phyloP scores from a whole-genome alignment of 2,888 invertebrate species.

The Drosophila suboccidentalis region DNA sequence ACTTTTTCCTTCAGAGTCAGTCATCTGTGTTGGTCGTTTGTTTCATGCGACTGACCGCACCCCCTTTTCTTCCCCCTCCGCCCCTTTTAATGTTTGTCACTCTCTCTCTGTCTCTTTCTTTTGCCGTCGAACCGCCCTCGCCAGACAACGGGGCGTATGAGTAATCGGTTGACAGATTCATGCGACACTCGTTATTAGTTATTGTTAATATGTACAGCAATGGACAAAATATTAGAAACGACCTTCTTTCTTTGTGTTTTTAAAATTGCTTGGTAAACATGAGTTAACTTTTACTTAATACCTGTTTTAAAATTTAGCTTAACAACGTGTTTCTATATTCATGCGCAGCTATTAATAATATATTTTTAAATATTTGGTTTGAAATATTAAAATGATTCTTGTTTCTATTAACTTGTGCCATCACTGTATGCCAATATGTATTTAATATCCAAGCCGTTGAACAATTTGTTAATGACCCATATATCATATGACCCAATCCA shows the following conservation, averaged over 20 bases:
- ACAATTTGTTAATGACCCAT: conserved; percentile 82
- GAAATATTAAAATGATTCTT: no score
- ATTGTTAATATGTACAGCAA: conserved; percentile 37
- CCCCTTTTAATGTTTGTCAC: not conserved
- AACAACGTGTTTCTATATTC: no score
- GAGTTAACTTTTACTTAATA: no score
- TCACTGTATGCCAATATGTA: conserved; percentile 29
- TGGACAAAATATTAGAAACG: no score
- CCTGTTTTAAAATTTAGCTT: no score
- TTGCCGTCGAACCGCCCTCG: conserved; percentile 17
- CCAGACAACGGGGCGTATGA: conserved; percentile 48
- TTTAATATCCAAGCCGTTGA: conserved; percentile 66
- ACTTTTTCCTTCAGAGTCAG: conserved; percentile 15
- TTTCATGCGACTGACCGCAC: conserved; percentile 41
- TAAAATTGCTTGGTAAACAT: no score
- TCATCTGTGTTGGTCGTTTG: conserved; percentile 42
- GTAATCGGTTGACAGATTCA: conserved; percentile 63
- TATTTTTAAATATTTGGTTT: no score
- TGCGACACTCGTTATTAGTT: conserved; percentile 65
- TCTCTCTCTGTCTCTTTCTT: not conserved
- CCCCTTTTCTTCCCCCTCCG: not conserved
- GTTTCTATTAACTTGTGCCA: no score
- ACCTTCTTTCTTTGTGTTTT: no score
- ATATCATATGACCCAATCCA: conserved; percentile 67
- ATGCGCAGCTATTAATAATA: no score